Conservation (phyloP, 2,888 invertebrate species). For the Phrixothrix hirtus region DNA sequence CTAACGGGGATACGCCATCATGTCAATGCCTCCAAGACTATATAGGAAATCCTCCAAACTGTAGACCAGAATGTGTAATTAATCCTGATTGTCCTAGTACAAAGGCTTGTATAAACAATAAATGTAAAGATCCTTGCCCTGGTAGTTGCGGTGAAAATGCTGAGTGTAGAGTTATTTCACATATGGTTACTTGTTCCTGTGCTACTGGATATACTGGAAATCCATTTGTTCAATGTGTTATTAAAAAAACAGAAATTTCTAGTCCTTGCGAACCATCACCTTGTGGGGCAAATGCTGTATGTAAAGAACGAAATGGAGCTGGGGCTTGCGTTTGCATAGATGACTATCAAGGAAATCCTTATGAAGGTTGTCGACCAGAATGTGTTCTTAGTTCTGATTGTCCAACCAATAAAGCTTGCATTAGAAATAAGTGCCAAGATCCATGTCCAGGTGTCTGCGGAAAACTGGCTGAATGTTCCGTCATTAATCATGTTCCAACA, state of each 20-base stretch:
- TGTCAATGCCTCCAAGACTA: slow-evolving; percentile 80
- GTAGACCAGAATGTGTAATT: slow-evolving; percentile 80
- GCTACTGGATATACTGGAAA: slow-evolving; percentile 76
- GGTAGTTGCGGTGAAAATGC: slow-evolving; percentile 81
- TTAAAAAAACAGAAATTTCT: slow-evolving; percentile 61
- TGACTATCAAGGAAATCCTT: slow-evolving; percentile 83
- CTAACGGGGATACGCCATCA: slow-evolving; percentile 67
- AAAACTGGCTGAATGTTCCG: slow-evolving; percentile 78
- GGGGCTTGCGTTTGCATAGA: slow-evolving; percentile 80
- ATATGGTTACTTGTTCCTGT: slow-evolving; percentile 82
- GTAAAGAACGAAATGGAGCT: slow-evolving; percentile 75
- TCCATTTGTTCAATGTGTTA: slow-evolving; percentile 78
- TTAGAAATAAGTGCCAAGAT: slow-evolving; percentile 80
- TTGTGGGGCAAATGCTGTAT: slow-evolving; percentile 83
- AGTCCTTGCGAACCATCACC: slow-evolving; percentile 86
- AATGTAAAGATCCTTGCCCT: slow-evolving; percentile 81
- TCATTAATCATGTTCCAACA: slow-evolving; percentile 83
- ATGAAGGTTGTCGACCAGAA: slow-evolving; percentile 84
- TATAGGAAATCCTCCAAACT: slow-evolving; percentile 78
- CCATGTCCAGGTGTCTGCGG: slow-evolving; percentile 88
- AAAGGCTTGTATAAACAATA: slow-evolving; percentile 78
- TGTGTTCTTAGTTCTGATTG: slow-evolving; percentile 87
- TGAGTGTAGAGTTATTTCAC: slow-evolving; percentile 77
- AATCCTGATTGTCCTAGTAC: slow-evolving; percentile 79
- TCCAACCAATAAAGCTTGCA: slow-evolving; percentile 78